A percentile compares a stretch with the other conserved stretches of the same genome.
phyloP scores from a whole-genome alignment of 1,140 invertebrate genomes.

The Theocolax elegans region DNA sequence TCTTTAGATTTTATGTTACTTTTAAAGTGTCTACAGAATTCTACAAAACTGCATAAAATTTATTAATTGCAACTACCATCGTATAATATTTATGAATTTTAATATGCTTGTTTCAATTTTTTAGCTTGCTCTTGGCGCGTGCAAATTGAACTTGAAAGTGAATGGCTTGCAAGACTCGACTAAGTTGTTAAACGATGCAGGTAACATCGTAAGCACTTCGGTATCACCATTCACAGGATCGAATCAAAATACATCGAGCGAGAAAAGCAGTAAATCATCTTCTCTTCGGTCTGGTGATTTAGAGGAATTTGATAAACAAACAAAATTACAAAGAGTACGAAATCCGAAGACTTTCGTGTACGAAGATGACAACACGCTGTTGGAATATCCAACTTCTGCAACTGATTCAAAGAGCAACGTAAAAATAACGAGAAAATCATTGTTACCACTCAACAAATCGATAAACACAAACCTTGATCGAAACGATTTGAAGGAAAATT shows the following conservation, averaged over 20 bases:
- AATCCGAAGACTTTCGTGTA: constrained; percentile 19
- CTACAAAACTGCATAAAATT: too few relatives aligned
- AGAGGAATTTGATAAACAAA: constrained; percentile 9
- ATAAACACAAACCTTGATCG: not conserved
- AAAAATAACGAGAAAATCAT: constrained; percentile 14
- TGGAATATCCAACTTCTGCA: constrained; percentile 30
- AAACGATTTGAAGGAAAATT: constrained; percentile 44
- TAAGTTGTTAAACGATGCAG: not conserved
- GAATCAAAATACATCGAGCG: constrained; percentile 22
- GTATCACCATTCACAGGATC: constrained; percentile 28
- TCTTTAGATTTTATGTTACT: too few relatives aligned
- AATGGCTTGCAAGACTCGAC: not conserved
- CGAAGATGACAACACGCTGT: constrained; percentile 33
- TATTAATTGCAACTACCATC: too few relatives aligned
- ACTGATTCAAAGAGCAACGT: not conserved
- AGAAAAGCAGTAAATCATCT: constrained; percentile 32
- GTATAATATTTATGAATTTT: too few relatives aligned
- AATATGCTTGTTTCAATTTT: too few relatives aligned
- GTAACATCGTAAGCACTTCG: not conserved
- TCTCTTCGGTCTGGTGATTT: constrained; percentile 26
- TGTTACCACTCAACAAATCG: not conserved
- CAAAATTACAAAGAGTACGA: not conserved
- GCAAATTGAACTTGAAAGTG: constrained; percentile 35
- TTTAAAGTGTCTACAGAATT: too few relatives aligned
- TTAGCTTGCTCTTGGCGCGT: constrained; percentile 50